Percentiles rank a stretch among this genome's conserved stretches.
phyloP scores from a whole-genome alignment of 2,888 invertebrate genomes.

The Drosophila paramelanica region DNA sequence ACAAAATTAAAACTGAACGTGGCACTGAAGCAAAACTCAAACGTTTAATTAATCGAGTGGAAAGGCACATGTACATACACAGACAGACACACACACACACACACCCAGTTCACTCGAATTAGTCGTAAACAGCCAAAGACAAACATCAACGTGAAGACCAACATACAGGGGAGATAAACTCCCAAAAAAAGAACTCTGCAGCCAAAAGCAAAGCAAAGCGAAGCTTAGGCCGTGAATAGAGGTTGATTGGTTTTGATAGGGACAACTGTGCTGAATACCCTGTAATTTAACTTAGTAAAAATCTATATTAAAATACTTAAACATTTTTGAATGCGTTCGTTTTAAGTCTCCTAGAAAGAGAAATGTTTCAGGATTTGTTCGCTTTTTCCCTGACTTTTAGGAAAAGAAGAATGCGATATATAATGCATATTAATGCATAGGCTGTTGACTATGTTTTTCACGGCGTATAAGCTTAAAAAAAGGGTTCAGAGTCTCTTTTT shows the following conservation, averaged over 20 bases:
- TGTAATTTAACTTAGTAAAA: neutral
- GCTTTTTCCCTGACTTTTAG: too few relatives aligned
- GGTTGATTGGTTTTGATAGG: neutral
- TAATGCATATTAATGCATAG: too few relatives aligned
- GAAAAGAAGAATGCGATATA: too few relatives aligned
- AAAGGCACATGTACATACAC: slow-evolving; percentile 35
- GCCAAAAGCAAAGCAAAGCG: slow-evolving; percentile 15
- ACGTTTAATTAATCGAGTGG: slow-evolving; percentile 71
- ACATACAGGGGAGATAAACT: slow-evolving; percentile 33
- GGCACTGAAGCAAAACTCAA: slow-evolving; percentile 33
- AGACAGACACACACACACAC: neutral
- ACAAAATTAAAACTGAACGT: slow-evolving; percentile 49
- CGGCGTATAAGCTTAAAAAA: too few relatives aligned
- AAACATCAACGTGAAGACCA: slow-evolving; percentile 50
- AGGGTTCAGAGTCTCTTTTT: too few relatives aligned
- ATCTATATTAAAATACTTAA: too few relatives aligned
- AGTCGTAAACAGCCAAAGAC: slow-evolving; percentile 58
- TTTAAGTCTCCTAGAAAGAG: too few relatives aligned
- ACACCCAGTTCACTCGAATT: slow-evolving; percentile 46
- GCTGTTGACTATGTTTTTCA: neutral
- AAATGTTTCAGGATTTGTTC: too few relatives aligned
- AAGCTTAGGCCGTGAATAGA: slow-evolving; percentile 7
- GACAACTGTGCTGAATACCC: slow-evolving; percentile 1
- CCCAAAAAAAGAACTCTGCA: slow-evolving; percentile 4
- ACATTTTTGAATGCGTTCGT: too few relatives aligned